Conservation (phyloP, 2,113 vertebrate species). For the Phaetusa simplex region DNA sequence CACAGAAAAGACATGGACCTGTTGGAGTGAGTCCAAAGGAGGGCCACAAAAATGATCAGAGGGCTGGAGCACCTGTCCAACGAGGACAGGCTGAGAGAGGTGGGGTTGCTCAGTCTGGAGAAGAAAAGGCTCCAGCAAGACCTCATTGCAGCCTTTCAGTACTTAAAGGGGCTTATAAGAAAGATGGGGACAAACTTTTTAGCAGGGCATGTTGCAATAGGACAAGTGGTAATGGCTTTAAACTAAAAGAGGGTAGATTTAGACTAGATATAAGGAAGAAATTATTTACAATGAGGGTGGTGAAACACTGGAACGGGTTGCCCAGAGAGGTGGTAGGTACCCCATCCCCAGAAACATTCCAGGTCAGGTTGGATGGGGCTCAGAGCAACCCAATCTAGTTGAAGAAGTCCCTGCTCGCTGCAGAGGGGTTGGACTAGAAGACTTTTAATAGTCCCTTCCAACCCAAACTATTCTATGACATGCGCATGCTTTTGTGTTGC, state of each 20-base stretch:
- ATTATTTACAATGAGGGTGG: not conserved
- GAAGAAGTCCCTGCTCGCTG: not conserved
- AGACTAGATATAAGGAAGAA: not conserved
- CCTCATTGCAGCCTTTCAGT: not conserved
- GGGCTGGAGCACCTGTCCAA: not conserved
- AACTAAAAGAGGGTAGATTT: not conserved
- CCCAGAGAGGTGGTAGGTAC: not conserved
- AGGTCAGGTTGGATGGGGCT: not conserved
- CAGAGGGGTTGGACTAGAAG: not conserved
- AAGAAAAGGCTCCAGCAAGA: not conserved
- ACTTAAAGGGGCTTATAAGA: not conserved
- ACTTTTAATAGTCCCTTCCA: not conserved
- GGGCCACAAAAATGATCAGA: not conserved
- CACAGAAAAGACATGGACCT: not conserved
- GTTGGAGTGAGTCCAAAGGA: not conserved
- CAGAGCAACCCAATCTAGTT: not conserved
- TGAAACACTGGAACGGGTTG: not conserved
- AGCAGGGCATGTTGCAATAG: not conserved
- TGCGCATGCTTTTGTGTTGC: not conserved
- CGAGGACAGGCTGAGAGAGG: not conserved
- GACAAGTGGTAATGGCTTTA: not conserved
- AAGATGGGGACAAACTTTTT: not conserved
- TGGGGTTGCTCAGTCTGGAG: not conserved
- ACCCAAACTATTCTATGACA: not conserved
- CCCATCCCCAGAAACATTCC: not conserved